A percentile compares a stretch with the other conserved stretches of the same genome.
phyloP scores from a whole-genome alignment of 2,888 invertebrate species.

The Sclerodermus sp. region DNA sequence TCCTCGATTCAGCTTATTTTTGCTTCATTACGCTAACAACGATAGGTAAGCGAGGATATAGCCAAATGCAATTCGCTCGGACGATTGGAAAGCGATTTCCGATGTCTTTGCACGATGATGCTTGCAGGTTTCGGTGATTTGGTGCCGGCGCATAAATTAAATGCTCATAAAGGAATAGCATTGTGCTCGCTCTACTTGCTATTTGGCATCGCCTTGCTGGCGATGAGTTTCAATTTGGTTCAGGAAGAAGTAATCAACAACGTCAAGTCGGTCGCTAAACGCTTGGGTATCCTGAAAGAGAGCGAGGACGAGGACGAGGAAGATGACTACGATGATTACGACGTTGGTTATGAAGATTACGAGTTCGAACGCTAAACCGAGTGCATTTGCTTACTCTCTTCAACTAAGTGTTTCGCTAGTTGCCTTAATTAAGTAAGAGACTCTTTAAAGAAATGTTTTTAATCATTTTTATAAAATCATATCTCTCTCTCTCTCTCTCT shows the following conservation, averaged over 20 bases:
- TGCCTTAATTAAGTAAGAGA: no score
- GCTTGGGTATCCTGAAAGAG: slow-evolving; percentile 85
- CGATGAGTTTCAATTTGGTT: slow-evolving; percentile 96
- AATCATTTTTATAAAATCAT: no score
- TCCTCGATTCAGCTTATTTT: slow-evolving; percentile 87
- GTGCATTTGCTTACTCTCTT: no score
- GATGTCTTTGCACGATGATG: no score
- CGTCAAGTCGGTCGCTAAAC: slow-evolving; percentile 82
- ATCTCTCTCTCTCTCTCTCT: no score
- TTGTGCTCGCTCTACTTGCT: slow-evolving; percentile 89
- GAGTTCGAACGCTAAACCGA: background rate
- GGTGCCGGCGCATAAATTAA: slow-evolving; percentile 78
- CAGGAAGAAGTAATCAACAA: slow-evolving; percentile 91
- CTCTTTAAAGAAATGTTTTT: no score
- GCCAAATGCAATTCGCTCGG: no score
- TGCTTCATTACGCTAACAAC: slow-evolving; percentile 93
- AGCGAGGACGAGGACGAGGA: slow-evolving; percentile 66
- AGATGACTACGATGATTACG: slow-evolving; percentile 42
- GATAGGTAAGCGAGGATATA: slow-evolving; percentile 66
- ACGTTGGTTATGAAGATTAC: slow-evolving; percentile 33
- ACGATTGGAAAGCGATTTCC: background rate
- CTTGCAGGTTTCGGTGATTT: slow-evolving; percentile 78
- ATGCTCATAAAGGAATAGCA: slow-evolving; percentile 69
- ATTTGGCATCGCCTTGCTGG: slow-evolving; percentile 90
- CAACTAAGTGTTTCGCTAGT: no score